Base-by-base conservation (phyloP, 2,797 vertebrate species). In the Chromis chromis region DNA sequence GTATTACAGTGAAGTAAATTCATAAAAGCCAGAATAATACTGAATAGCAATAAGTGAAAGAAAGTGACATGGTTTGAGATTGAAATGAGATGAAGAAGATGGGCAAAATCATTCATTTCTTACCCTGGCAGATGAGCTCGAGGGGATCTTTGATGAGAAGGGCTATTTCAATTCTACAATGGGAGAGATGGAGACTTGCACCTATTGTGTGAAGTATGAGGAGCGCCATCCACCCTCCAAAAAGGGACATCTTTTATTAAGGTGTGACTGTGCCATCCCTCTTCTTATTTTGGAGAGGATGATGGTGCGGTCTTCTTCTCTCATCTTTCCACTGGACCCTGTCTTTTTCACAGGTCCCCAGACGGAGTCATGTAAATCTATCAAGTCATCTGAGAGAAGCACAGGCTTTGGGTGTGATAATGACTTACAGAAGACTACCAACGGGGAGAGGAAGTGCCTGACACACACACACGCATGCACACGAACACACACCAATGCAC, bases 381-480 rank as follows among this genome's bases (percentile, higher is more conserved):
- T 89, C 87, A 92, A 93, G 93, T 94, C 93, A 94, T 94, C 90
- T 88, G 91, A 94, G 87, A 94, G 90, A 92, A 91, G 92, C 89
- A 78, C 86, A 86, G 89, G 91, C 93, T 92, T 90, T 78, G 88
- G 92, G 91, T 91, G 93, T 94, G 94, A 96, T 96, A 97, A 97
- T 96, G 95, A 97, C 96, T 96, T 94, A 92, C 84, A 73, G 93
- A 90, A 91, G 94, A 83, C 86, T 59, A 89, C 89, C 90, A 91
- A 92, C 90, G 86, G 94, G 81, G 88, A 91, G 65, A 67, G 58
- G 76, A 85, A 31, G 27, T 56, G 76, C 50, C 70, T 60, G 55
- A 84, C 68, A 77, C 55, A 46, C 44, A 44, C 70, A 58, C 63
- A 67, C 86, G 70, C 54, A n/a, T 42, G 79, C 63, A 68, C 86